Conservation (phyloP, 2,113 vertebrate species). For the Pseudopipra pipra region DNA sequence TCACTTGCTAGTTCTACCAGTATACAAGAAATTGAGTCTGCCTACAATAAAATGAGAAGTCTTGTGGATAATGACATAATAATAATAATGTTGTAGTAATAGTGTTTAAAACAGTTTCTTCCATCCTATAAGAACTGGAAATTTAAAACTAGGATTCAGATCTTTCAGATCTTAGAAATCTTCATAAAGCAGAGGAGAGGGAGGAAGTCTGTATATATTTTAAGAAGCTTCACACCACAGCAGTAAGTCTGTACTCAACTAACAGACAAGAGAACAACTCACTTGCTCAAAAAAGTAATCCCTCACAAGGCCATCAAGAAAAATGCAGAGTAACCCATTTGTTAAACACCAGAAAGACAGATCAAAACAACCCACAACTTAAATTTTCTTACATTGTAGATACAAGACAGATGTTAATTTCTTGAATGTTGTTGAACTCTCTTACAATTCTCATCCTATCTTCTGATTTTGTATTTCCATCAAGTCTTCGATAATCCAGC, state of each 20-base stretch:
- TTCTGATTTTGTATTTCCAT: constrained; percentile 91
- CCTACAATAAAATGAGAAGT: background rate
- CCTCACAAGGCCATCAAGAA: background rate
- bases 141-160: background rate
- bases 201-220: background rate
- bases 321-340: background rate
- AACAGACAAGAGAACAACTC: background rate
- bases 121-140: background rate
- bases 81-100: too few relatives aligned
- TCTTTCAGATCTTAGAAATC: background rate
- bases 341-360: constrained; percentile 8
- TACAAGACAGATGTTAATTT: constrained; percentile 91
- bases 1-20: background rate
- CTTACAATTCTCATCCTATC: constrained; percentile 90
- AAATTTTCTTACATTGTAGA: constrained; percentile 90
- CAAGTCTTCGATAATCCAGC: constrained; percentile 89
- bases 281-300: constrained; percentile 20
- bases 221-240: background rate
- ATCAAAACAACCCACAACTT: background rate
- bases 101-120: background rate
- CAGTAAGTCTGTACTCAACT: background rate
- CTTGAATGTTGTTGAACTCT: constrained; percentile 88
- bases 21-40: background rate
- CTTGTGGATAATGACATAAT: background rate
- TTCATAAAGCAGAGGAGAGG: background rate